Percentiles rank a stretch among this genome's conserved stretches.
Evolutionary conservation across 2,888 invertebrate species (phyloP).

Genomic region (Athalia circularis): DNA sequence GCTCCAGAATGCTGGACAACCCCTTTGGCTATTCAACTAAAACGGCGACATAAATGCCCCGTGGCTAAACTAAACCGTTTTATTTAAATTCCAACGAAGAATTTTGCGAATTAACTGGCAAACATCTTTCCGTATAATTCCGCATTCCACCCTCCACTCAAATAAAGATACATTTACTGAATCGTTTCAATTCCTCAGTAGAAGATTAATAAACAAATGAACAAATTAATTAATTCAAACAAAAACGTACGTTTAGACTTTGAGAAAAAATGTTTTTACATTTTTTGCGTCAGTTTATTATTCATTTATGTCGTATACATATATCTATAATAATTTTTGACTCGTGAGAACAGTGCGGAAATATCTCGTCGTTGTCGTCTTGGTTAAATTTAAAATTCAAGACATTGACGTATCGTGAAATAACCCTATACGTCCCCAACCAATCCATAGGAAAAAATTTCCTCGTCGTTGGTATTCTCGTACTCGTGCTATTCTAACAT

Average conservation of each 20-base stretch:
- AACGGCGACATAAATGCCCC: conserved; percentile 48
- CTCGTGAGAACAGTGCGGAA: too few species aligned
- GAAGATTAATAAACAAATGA: not conserved
- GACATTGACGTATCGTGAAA: conserved; percentile 40
- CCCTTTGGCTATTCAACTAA: conserved; percentile 54
- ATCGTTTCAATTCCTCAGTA: not conserved
- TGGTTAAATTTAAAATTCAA: not conserved
- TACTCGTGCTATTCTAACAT: conserved; percentile 23
- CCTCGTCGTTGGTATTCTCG: not conserved
- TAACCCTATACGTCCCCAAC: conserved; percentile 15
- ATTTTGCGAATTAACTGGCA: conserved; percentile 62
- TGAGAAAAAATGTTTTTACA: not conserved
- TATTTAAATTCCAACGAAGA: conserved; percentile 68
- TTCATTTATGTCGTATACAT: too few species aligned
- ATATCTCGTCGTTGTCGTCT: not conserved
- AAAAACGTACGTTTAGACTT: too few species aligned
- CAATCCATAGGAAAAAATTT: conserved; percentile 31
- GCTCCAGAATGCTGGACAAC: conserved; percentile 56
- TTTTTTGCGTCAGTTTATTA: not conserved
- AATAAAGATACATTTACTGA: not conserved
- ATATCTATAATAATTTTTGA: too few species aligned
- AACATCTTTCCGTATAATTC: conserved; percentile 50
- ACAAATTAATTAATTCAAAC: not conserved
- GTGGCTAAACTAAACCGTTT: conserved; percentile 60
- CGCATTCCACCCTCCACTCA: not conserved